phyloP scores from a whole-genome alignment of 1,140 invertebrate species.

The Ericerus pela region DNA sequence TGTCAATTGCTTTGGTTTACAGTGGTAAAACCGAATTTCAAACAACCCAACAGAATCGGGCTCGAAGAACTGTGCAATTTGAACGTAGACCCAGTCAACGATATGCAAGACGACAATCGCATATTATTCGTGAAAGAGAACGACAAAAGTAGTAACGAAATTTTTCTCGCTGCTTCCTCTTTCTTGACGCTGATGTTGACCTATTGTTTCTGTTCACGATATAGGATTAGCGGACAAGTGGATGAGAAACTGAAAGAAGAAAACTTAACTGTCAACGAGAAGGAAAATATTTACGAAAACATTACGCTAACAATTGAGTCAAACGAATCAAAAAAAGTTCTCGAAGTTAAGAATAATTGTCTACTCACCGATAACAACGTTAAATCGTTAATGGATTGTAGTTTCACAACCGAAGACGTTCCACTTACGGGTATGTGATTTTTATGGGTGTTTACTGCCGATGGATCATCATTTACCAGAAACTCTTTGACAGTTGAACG shows the following conservation, averaged over 20 bases:
- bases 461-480: background rate
- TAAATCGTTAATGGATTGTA: background rate
- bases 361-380: background rate
- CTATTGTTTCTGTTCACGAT: background rate
- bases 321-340: conserved; percentile 30
- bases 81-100: conserved; percentile 90
- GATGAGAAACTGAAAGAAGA: no score
- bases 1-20: no score
- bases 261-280: no score
- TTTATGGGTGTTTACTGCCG: background rate
- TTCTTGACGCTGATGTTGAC: background rate
- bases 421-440: background rate
- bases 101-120: conserved; percentile 77
- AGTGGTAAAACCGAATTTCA: conserved; percentile 87
- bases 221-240: background rate
- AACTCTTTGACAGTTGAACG: no score
- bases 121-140: conserved; percentile 56
- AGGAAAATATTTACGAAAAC: background rate
- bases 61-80: conserved; percentile 81
- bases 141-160: conserved; percentile 15
- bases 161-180: background rate
- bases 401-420: background rate
- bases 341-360: conserved; percentile 49
- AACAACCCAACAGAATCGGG: conserved; percentile 74
- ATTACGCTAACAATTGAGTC: background rate